Conservation (phyloP, 2,113 vertebrate species). For the Neodontobutis hainanensis region DNA sequence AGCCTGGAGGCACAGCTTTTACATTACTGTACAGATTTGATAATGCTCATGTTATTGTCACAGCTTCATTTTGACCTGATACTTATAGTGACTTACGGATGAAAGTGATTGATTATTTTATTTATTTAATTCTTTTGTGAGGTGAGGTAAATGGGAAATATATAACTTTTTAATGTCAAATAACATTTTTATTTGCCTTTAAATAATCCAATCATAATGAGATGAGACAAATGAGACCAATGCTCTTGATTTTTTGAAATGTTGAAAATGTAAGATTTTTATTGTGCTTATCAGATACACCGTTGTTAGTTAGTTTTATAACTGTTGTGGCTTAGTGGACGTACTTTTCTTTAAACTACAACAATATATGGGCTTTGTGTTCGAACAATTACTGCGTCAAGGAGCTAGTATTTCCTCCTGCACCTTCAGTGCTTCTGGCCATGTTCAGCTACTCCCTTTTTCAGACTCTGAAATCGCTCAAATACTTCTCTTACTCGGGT, state of each 20-base stretch:
- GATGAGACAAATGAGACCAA: no score
- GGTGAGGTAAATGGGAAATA: no score
- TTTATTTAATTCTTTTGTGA: no score
- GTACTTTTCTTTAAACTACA: background rate
- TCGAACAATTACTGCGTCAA: background rate
- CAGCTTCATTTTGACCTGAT: background rate
- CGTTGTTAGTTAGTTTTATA: no score
- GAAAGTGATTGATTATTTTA: no score
- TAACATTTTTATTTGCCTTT: no score
- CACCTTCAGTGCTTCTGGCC: background rate
- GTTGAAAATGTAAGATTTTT: no score
- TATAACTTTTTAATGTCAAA: no score
- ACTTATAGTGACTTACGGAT: background rate
- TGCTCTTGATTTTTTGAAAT: no score
- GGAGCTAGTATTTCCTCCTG: background rate
- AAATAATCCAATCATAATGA: no score
- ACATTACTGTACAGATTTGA: background rate
- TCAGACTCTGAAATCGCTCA: background rate
- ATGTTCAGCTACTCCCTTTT: background rate
- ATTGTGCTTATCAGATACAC: no score
- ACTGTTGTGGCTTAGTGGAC: no score
- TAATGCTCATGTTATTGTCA: background rate
- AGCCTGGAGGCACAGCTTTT: background rate
- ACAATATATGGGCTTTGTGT: background rate
- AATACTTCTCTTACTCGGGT: constrained; percentile 14